Evolutionary conservation across 2,888 invertebrate species (phyloP).

Genomic region (Xanthia icteritia): DNA sequence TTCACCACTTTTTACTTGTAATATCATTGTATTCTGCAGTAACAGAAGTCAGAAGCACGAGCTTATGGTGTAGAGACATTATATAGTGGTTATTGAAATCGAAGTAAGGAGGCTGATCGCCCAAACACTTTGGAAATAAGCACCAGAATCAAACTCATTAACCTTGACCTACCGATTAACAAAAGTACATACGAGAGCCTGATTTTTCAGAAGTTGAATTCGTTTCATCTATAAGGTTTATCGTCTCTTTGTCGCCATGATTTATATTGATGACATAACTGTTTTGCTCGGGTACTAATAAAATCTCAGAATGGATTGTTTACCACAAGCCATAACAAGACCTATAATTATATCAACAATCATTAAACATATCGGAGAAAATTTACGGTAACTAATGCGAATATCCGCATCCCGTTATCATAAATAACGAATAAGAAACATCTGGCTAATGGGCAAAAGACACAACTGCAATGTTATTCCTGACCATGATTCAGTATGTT

Average conservation of each 20-base stretch:
- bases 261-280: neutral
- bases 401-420: constrained; percentile 20
- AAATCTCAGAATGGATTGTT: neutral
- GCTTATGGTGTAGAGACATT: neutral
- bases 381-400: constrained; percentile 21
- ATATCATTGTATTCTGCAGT: constrained; percentile 14
- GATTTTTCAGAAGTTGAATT: neutral
- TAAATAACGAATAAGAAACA: constrained; percentile 48
- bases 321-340: neutral
- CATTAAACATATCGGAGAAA: constrained; percentile 7
- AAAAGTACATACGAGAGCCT: neutral
- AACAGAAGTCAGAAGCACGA: constrained; percentile 20
- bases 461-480: constrained; percentile 45
- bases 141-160: neutral
- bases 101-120: neutral
- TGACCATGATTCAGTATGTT: constrained; percentile 56
- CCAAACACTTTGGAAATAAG: neutral
- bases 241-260: neutral
- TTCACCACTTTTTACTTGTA: neutral
- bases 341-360: neutral
- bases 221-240: neutral
- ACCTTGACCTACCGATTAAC: neutral
- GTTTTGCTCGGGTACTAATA: no score
- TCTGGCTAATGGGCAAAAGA: constrained; percentile 49
- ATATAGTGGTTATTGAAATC: neutral